Base-by-base conservation (phyloP, 2,888 invertebrate genomes). In the Sinhomidia bicolor region DNA sequence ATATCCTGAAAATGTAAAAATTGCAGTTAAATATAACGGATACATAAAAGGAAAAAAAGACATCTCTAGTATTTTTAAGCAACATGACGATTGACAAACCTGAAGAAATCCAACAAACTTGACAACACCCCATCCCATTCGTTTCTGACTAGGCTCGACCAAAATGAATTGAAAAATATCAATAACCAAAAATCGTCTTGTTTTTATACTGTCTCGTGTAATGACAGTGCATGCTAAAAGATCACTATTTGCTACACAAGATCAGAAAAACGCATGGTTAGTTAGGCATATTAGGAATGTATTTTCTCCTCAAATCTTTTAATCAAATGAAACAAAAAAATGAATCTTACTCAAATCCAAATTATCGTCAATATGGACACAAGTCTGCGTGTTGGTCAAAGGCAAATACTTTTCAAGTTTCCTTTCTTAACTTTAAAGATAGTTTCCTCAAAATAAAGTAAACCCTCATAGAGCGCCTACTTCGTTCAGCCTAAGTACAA, bases 81-180 rank as follows among this genome's bases (percentile, higher is more conserved):
- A 51, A 51, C 51, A 51, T 7, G n/a, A 51, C 51, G 51, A 51
- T 60, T 60, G 3, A 62, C 83, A 88, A 89, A 95, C 95, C 94
- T 95, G 95, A 60, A 99, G 94, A 93, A 98, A 97, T 26, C 99
- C 99, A 0, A 99, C 99, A 91, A 99, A 96, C 94, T 98, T 98
- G 0, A 99, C 99, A 2, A 99, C 97, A 17, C 99, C 99, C 98
- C 99, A 99, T 0, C 99, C 99, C 29, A 99, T 95, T 87, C 97
- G 95, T 93, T 97, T 97, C 62, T 97, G 96, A 93, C 99, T 99
- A 0, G 99, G 99, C 93, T 99, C 99, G 0, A 99, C 99, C 14
- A 99, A 95, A 90, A 99, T 99, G 91, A 99, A 95, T 93, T 99
- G 99, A 78, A 98, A 95, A 23, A 97, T 96, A 93, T 99, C 99